Conservation (phyloP, 1,140 invertebrate genomes). For the Cotesia vestalis region DNA sequence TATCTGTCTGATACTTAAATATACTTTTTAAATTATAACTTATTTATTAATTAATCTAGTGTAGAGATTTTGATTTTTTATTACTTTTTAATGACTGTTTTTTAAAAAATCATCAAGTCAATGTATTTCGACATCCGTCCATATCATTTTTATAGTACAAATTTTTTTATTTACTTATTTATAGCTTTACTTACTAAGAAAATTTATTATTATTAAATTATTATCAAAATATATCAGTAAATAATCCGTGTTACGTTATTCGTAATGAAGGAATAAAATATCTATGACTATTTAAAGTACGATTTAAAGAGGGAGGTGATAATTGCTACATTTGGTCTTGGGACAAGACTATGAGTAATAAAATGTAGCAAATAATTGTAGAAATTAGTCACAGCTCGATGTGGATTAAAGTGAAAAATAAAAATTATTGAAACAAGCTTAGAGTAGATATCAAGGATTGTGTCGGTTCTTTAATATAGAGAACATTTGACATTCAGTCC, state of each 20-base stretch:
- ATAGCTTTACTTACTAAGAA: neutral
- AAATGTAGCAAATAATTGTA: conserved; percentile 25
- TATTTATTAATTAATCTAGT: conserved; percentile 1
- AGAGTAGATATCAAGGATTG: conserved; percentile 16
- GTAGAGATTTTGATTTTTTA: neutral
- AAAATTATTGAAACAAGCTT: neutral
- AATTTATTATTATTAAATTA: neutral
- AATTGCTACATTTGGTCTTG: conserved; percentile 34
- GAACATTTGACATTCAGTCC: conserved; percentile 32
- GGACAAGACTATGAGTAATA: conserved; percentile 25
- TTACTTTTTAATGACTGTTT: neutral
- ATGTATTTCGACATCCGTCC: conserved; percentile 13
- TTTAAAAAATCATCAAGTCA: neutral
- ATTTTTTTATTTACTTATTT: conserved; percentile 4
- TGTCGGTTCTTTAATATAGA: conserved; percentile 32
- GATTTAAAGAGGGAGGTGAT: neutral
- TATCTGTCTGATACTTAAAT: neutral
- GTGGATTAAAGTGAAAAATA: neutral
- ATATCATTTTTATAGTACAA: conserved; percentile 21
- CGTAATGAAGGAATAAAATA: neutral
- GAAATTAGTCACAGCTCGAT: conserved; percentile 18
- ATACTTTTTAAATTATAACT: conserved; percentile 8
- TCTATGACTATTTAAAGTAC: too few species aligned
- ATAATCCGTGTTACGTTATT: conserved; percentile 16
- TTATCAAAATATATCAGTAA: conserved; percentile 3